These are phyloP conservation scores for Gambusia affinis DNA, from an alignment of 2,113 vertebrate genomes.

Conservation along the genomic window DNA sequence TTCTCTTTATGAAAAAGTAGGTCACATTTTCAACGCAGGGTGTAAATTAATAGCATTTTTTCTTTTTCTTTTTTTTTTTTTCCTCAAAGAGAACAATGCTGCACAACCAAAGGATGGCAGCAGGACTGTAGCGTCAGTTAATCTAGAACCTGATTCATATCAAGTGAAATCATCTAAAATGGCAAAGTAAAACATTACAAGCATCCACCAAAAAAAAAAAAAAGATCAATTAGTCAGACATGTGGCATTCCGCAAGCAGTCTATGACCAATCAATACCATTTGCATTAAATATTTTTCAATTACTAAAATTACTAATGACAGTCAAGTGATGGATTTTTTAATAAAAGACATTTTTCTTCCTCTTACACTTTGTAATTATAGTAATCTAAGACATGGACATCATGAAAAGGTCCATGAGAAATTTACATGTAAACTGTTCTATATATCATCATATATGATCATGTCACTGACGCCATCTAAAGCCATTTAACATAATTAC, in stretches of 20 bases:
- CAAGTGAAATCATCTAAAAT: slow-evolving; percentile 8
- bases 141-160: slow-evolving; percentile 16
- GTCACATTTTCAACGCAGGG: slow-evolving; percentile 34
- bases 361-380: slow-evolving; percentile 7
- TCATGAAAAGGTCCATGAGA: background rate
- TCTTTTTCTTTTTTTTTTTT: slow-evolving; percentile 9
- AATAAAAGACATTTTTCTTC: slow-evolving; percentile 15
- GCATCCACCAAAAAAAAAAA: slow-evolving; percentile 18
- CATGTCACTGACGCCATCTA: slow-evolving; percentile 12
- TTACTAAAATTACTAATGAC: background rate
- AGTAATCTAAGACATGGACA: background rate
- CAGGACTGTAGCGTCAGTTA: slow-evolving; percentile 6
- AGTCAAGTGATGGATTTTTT: slow-evolving; percentile 4
- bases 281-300: slow-evolving; percentile 11
- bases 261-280: slow-evolving; percentile 18
- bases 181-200: background rate
- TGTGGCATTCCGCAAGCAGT: slow-evolving; percentile 26
- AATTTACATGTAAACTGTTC: background rate
- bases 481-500: slow-evolving; percentile 25
- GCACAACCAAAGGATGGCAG: background rate
- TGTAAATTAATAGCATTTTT: slow-evolving; percentile 26
- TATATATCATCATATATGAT: background rate
- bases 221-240: slow-evolving; percentile 25
- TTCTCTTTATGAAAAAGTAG: slow-evolving; percentile 45
- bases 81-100: background rate